phyloP scores from a whole-genome alignment of 2,797 vertebrate species.

The Ctenosaura bakeri region DNA sequence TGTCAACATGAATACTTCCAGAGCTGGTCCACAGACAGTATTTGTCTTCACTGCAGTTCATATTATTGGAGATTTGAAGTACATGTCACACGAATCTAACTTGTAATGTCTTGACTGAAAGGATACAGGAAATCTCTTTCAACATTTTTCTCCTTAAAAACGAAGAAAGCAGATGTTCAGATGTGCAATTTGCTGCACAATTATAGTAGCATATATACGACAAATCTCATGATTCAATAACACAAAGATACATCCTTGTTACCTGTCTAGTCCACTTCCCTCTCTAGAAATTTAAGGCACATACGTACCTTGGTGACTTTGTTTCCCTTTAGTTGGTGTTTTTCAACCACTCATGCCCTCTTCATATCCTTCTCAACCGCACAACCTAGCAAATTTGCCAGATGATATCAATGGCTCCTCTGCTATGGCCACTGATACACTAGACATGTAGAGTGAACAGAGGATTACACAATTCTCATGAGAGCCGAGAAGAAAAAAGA shows the following conservation, averaged over 20 bases:
- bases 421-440: neutral
- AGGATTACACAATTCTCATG: slow-evolving; percentile 32
- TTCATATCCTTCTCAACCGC: neutral
- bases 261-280: slow-evolving; percentile 1
- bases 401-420: slow-evolving; percentile 17
- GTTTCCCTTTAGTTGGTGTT: neutral
- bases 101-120: neutral
- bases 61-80: neutral
- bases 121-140: neutral
- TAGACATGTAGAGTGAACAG: slow-evolving; percentile 20
- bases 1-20: neutral
- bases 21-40: neutral
- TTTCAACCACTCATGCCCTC: neutral
- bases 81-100: neutral
- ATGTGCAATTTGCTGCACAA: neutral
- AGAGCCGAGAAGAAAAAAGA: slow-evolving; percentile 3
- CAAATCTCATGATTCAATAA: neutral
- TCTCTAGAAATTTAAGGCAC: neutral
- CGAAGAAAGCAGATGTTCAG: neutral
- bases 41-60: neutral
- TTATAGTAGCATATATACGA: neutral
- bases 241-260: neutral
- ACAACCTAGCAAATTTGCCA: slow-evolving; percentile 17
- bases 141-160: neutral
- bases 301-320: neutral